Conservation (phyloP, 1,140 invertebrate genomes). For the Drosophila nebulosa region DNA sequence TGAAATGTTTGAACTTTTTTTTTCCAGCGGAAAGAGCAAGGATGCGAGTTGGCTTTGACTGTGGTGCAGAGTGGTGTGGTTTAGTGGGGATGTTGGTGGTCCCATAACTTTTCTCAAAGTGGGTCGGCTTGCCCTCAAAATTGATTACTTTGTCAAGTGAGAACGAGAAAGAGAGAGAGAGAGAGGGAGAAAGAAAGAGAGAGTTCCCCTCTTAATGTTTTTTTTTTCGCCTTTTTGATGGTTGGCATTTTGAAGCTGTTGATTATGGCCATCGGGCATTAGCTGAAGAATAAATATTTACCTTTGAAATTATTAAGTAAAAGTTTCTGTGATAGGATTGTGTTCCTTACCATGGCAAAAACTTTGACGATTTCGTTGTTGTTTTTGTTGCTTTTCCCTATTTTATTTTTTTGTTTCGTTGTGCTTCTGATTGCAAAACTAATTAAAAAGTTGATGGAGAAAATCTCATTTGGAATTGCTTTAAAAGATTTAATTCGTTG, state of each 20-base stretch:
- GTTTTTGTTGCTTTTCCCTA: not conserved
- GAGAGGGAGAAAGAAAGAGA: not conserved
- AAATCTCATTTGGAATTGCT: constrained; percentile 58
- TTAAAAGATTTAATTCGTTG: constrained; percentile 58
- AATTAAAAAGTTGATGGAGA: constrained; percentile 76
- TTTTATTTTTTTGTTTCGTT: constrained; percentile 29
- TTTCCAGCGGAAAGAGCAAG: not conserved
- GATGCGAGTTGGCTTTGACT: constrained; percentile 13
- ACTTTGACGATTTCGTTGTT: constrained; percentile 1
- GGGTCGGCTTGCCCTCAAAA: constrained; percentile 58
- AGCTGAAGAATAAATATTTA: constrained; percentile 76
- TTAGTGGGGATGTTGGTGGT: not conserved
- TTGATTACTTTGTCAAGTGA: constrained; percentile 71
- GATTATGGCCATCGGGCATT: constrained; percentile 74
- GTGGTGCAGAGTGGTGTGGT: not conserved
- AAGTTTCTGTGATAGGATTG: constrained; percentile 47
- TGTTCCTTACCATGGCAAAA: constrained; percentile 28
- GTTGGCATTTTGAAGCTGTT: constrained; percentile 71
- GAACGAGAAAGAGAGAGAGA: not conserved
- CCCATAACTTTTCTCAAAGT: constrained; percentile 55
- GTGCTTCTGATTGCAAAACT: constrained; percentile 76
- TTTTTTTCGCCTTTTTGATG: not conserved
- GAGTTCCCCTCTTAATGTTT: not conserved
- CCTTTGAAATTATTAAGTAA: constrained; percentile 75
- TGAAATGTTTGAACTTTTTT: constrained; percentile 73